Conservation (phyloP, 2,888 invertebrate species). For the Hirtodrosophila histrioides region DNA sequence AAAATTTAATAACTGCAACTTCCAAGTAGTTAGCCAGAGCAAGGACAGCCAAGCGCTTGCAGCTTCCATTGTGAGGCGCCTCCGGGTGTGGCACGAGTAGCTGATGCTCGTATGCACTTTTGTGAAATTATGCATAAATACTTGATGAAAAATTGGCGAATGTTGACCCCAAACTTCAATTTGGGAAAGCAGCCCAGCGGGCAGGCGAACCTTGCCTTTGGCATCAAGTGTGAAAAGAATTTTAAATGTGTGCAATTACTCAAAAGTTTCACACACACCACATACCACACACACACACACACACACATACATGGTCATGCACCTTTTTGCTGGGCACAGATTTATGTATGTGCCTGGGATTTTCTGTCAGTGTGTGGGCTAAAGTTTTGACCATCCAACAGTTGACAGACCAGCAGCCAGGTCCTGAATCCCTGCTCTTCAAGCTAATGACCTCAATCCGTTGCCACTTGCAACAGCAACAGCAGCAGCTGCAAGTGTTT, state of each 20-base stretch:
- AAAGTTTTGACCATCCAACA: constrained; percentile 59
- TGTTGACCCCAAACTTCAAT: constrained; percentile 62
- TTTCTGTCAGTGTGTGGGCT: constrained; percentile 26
- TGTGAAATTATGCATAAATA: constrained; percentile 71
- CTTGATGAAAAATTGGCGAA: constrained; percentile 63
- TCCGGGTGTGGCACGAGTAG: not conserved
- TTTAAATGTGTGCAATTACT: constrained; percentile 78
- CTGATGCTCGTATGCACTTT: constrained; percentile 48
- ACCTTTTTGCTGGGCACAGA: constrained; percentile 59
- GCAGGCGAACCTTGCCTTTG: constrained; percentile 54
- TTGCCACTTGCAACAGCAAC: constrained; percentile 62
- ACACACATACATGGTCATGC: constrained; percentile 19
- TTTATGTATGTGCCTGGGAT: constrained; percentile 60
- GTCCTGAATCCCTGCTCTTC: constrained; percentile 54
- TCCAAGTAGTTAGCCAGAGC: constrained; percentile 60
- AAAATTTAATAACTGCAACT: constrained; percentile 71
- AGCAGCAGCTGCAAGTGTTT: constrained; percentile 28
- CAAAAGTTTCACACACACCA: constrained; percentile 48
- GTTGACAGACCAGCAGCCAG: constrained; percentile 47
- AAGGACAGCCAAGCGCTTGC: constrained; percentile 33
- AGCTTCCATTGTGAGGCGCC: not conserved
- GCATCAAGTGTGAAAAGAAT: constrained; percentile 74
- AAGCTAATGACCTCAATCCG: constrained; percentile 77
- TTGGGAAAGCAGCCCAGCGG: constrained; percentile 30
- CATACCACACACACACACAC: constrained; percentile 15